A percentile compares a stretch with the other conserved stretches of the same genome.
These are phyloP conservation scores for Lepus oiostolus DNA, from an alignment of 2,797 vertebrate species.

Conservation along the genomic window DNA sequence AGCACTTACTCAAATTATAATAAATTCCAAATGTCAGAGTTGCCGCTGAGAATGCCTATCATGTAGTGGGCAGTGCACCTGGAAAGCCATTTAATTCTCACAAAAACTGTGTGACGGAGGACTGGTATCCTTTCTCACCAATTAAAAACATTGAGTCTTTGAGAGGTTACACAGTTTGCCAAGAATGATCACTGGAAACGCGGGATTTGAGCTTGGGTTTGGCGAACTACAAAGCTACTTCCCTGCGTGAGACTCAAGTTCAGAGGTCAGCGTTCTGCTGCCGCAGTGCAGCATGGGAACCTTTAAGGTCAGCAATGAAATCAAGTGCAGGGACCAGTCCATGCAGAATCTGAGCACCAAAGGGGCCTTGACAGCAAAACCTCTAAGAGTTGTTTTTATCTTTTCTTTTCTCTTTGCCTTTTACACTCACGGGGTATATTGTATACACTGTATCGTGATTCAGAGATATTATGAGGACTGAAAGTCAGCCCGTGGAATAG, in stretches of 20 bases:
- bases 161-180: not conserved
- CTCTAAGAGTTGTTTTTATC: not conserved
- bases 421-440: not conserved
- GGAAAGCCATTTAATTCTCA: not conserved
- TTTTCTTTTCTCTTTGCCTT: not conserved
- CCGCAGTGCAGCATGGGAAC: not conserved
- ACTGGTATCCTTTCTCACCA: no score
- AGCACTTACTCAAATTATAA: not conserved
- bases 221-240: not conserved
- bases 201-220: constrained; percentile 28
- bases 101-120: not conserved
- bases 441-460: not conserved
- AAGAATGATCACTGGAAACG: constrained; percentile 16
- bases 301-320: not conserved
- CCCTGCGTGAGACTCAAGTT: not conserved
- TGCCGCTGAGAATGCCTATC: not conserved
- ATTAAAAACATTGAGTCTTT: not conserved
- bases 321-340: not conserved
- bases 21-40: not conserved
- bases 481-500: not conserved
- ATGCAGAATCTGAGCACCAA: no score
- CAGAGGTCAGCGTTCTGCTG: not conserved
- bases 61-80: rapidly evolving
- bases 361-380: not conserved
- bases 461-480: not conserved